Base-by-base conservation (phyloP, 2,888 invertebrate genomes). In the Gastrophysa polygoni region DNA sequence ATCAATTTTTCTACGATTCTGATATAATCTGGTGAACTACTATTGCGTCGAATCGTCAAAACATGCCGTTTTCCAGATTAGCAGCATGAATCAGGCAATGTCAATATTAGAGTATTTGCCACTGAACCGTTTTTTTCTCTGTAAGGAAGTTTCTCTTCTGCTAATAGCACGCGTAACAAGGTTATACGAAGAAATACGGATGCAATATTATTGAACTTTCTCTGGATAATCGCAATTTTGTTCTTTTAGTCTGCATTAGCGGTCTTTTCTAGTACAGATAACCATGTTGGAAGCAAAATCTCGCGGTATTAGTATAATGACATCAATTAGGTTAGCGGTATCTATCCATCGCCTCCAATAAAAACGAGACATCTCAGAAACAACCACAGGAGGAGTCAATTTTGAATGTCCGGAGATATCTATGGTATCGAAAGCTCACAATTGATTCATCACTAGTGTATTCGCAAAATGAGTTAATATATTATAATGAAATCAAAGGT, bases 141-240 rank as follows among this genome's bases (percentile, higher is more conserved):
- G 34, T 52, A 59, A 44, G 49, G 59, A 69, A 74, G 70, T 77
- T 78, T 78, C 77, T 78, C 77, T 77, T 77, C 77, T 77, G 74
- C 73, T 75, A 75, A 75, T 73, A 77, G 70, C 72, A 73, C 75
- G 75, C 77, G 75, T 78, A 79, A 78, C 77, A 78, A 77, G 77
- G 77, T 78, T 77, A n/a, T n/a, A 78, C 75, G 74, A 68, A 76
- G 75, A 75, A 76, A 75, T 77, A 77, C 75, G 75, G 78, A 77
- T 77, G 75, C 76, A 75, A 74, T 77, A 76, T 77, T 78, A 78
- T 77, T 77, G 75, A 78, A 78, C 78, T 78, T 78, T 78, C 78
- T 75, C 78, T 75, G 69, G 71, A 73, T 78, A 75, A 76, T 77
- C 74, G 74, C 68, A 67, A 68, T 70, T 71, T 71, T 71, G 69